These are phyloP conservation scores for Furcifer pardalis DNA, from an alignment of 2,797 vertebrate genomes.

Conservation along the genomic window DNA sequence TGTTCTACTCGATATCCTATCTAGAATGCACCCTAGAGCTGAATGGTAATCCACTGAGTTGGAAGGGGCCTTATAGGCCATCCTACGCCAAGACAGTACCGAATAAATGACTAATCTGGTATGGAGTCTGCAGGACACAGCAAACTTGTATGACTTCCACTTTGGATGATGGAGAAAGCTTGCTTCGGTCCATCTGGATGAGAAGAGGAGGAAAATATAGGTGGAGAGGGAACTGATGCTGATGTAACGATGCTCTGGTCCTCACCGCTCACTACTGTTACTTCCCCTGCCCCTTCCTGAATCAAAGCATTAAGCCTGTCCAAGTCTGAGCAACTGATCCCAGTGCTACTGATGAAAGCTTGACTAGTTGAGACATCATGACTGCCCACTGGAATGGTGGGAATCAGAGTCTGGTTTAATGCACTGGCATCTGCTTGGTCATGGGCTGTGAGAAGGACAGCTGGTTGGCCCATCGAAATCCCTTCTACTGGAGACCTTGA, in stretches of 20 bases:
- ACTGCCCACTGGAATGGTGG: constrained; percentile 62
- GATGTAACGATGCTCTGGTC: constrained; percentile 72
- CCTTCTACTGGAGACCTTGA: constrained; percentile 69
- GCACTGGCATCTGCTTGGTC: constrained; percentile 63
- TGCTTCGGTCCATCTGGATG: constrained; percentile 75
- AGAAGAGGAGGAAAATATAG: constrained; percentile 71
- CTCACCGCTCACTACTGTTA: constrained; percentile 88
- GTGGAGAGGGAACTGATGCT: constrained; percentile 52
- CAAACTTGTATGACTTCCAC: constrained; percentile 69
- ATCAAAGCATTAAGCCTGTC: constrained; percentile 92
- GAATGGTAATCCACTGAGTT: neutral
- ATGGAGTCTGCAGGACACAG: constrained; percentile 80
- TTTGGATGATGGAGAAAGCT: constrained; percentile 76
- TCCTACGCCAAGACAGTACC: neutral
- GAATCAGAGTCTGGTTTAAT: constrained; percentile 83
- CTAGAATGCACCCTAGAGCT: accelerated
- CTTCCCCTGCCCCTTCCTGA: constrained; percentile 89
- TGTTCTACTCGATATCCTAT: neutral
- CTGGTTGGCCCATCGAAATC: constrained; percentile 75
- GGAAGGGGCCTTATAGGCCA: no score
- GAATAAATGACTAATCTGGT: constrained; percentile 66
- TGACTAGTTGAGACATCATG: constrained; percentile 77
- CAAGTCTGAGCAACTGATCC: constrained; percentile 86
- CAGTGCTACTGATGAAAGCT: constrained; percentile 84
- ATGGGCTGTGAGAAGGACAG: constrained; percentile 82